A percentile compares a stretch with the other conserved stretches of the same genome.
Evolutionary conservation across 2,797 vertebrate species (phyloP).

Genomic region (Chelmon rostratus): DNA sequence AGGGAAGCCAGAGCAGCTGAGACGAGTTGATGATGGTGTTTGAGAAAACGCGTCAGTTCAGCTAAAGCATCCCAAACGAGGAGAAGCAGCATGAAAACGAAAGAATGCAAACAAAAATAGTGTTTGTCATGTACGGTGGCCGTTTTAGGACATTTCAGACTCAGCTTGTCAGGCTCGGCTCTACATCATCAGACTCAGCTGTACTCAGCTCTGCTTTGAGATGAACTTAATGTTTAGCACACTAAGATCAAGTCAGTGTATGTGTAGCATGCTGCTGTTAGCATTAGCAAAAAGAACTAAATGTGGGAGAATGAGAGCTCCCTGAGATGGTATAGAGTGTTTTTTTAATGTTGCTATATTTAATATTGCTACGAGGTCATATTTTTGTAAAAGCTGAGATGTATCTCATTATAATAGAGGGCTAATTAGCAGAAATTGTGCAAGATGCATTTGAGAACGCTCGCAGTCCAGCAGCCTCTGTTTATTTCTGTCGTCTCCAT

Average conservation of each 20-base stretch:
- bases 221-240: neutral
- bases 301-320: neutral
- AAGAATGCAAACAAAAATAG: neutral
- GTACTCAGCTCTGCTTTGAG: neutral
- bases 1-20: neutral
- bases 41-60: neutral
- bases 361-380: neutral
- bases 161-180: neutral
- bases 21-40: neutral
- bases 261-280: neutral
- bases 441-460: neutral
- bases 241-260: neutral
- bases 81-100: neutral
- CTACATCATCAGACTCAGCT: neutral
- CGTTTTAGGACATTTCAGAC: neutral
- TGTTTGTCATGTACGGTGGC: neutral
- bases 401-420: neutral
- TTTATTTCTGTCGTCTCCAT: slow-evolving; percentile 12
- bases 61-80: neutral
- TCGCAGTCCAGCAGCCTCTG: neutral
- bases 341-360: neutral
- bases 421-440: neutral
- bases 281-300: neutral
- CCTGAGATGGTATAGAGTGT: too few species aligned
- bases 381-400: neutral